Conservation (phyloP, 2,113 vertebrate species). For the Fulmarus glacialis region DNA sequence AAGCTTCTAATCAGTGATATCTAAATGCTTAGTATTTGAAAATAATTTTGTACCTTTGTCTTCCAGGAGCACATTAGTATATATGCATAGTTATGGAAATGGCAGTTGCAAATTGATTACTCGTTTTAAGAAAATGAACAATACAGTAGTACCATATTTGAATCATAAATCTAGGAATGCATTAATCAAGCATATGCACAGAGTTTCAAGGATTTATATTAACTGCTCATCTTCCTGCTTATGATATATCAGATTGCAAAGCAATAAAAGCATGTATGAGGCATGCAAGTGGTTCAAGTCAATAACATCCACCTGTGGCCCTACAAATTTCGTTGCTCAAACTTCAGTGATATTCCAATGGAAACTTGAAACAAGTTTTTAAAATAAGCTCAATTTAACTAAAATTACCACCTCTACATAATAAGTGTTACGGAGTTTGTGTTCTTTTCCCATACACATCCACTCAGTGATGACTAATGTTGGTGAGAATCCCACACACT, state of each 20-base stretch:
- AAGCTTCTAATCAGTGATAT: not conserved
- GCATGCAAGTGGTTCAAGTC: not conserved
- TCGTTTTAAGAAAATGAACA: not conserved
- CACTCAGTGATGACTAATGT: not conserved
- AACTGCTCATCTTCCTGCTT: not conserved
- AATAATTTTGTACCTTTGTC: not conserved
- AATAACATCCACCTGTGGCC: not conserved
- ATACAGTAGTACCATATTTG: not conserved
- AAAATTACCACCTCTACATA: not conserved
- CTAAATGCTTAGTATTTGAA: not conserved
- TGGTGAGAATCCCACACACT: not conserved
- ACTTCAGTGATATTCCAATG: not conserved
- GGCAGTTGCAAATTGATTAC: not conserved
- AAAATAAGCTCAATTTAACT: not conserved
- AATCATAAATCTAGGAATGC: not conserved
- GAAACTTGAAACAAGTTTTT: not conserved
- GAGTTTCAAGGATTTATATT: not conserved
- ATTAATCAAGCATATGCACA: not conserved
- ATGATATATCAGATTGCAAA: not conserved
- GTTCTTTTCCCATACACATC: not conserved
- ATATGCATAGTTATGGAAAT: slow-evolving; percentile 20
- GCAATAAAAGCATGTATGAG: not conserved
- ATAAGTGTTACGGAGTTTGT: not conserved
- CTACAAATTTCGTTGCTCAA: not conserved
- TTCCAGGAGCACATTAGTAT: not conserved